Evolutionary conservation across 2,888 invertebrate species (phyloP), one percentile per base, ranked within the genome.

Genomic region (Horisme vitalbata): DNA sequence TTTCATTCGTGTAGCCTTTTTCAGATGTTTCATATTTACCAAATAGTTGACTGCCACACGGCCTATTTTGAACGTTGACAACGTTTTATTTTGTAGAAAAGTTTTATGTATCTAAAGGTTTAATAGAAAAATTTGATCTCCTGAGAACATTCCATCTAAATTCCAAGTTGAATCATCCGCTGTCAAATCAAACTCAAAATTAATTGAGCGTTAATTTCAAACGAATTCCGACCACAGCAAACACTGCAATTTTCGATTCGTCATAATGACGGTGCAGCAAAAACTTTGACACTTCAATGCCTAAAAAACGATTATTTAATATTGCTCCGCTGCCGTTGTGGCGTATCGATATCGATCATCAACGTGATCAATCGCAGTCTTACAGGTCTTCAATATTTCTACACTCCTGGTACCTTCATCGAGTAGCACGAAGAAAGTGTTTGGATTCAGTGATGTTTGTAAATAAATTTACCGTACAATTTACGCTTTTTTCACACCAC

Each of bases 201-300:
- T 83, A 84, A 86, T 84, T 79, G 80, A 78, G 75, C 71, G 72
- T 79, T 75, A 68, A 70, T 55, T 55, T 55, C 71, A 68, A 77
- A 68, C 63, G 68, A 61, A 35, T 18, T 59, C 71, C 64, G 65
- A 72, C 73, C 79, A 68, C 75, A 71, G 54, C 70, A 68, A 74
- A 74, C 60, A 61, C 64, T 81, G 79, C 82, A 79, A 81, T 80
- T 75, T 73, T 59, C 28, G 71, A 68, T 61, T 75, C 68, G 75
- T 83, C 84, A 81, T 83, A 70, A 80, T 83, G 83, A 83, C 77
- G 63, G 66, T 65, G 79, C 79, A 68, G 75, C 78, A 85, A 83
- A 86, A 85, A 82, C 69, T 72, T 50, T 79, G 75, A 81, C 80
- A 79, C 78, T 75, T 77, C 51, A 45, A 58, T 39, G 54, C 57